These are phyloP conservation scores for Brachyrhaphis roseni DNA, from an alignment of 2,797 vertebrate genomes.

Conservation along the genomic window DNA sequence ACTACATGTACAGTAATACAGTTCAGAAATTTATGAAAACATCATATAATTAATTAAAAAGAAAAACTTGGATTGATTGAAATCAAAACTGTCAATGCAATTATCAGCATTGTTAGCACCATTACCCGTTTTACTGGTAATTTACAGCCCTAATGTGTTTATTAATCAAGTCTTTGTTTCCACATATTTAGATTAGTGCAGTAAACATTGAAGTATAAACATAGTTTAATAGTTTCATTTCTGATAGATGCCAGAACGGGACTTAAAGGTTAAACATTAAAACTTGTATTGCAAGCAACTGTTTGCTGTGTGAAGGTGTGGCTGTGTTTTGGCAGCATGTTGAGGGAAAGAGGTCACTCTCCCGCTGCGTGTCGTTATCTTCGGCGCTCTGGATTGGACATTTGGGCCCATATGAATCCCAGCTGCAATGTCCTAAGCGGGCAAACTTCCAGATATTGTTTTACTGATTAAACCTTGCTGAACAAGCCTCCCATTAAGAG, in stretches of 20 bases:
- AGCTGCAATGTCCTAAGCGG: not conserved
- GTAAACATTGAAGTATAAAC: not conserved
- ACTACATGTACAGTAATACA: not conserved
- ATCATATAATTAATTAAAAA: not conserved
- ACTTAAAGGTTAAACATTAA: not conserved
- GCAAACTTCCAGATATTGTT: conserved; percentile 5
- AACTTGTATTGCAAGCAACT: not conserved
- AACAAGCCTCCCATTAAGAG: conserved; percentile 6
- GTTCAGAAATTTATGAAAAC: not conserved
- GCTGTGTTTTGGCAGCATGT: conserved; percentile 8
- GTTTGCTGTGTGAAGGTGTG: not conserved
- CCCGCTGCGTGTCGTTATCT: conserved; percentile 3
- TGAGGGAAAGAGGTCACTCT: conserved; percentile 11
- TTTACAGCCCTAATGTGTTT: not conserved
- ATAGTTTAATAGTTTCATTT: not conserved
- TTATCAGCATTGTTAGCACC: not conserved
- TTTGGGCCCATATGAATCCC: not conserved
- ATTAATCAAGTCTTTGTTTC: not conserved
- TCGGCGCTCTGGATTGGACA: not conserved
- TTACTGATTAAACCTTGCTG: not conserved
- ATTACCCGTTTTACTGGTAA: not conserved
- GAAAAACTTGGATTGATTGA: not conserved
- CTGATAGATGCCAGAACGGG: not conserved
- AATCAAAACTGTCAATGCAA: not conserved
- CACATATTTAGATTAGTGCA: not conserved